Base-by-base conservation (phyloP, 2,113 vertebrate genomes). In the Aspidoscelis tigris region DNA sequence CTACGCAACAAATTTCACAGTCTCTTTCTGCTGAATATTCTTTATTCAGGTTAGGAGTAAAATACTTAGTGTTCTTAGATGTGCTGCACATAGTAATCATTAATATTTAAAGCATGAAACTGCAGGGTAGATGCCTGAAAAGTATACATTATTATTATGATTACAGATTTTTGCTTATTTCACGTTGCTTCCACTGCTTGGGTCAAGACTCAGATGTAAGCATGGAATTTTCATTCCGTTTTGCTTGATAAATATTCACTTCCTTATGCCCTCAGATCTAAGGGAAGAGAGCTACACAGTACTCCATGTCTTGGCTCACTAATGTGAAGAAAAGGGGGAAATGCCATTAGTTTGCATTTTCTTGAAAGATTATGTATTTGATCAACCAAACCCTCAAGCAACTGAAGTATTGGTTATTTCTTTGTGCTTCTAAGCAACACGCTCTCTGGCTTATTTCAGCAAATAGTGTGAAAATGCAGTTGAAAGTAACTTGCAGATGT, bases 61-160 rank as follows among this genome's bases (percentile, higher is more conserved):
- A 80, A 88, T 85, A 88, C 5, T 81, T 85, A 77, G 78, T 88
- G 81, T 68, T 78, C 89, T 82, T 65, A 21, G 86, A 3, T 83
- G 22, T 16, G 21, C 86, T 94, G 86, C 87, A 84, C 79, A 81
- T 88, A 80, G 86, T 90, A 81, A 82, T 92, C 77, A 55, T 86
- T 74, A 86, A 82, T 86, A 82, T 82, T 90, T 90, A 84, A 79
- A 26, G 22, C 26, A 78, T 78, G 75, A 79, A 79, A 66, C 41
- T 79, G 26, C 26, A 50, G 61, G 74, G 85, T 83, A 81, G 85
- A 26, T 33, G 65, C 78, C 11, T n/a, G 20, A 87, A 77, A 78
- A 39, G 33, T 87, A 26, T 83, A 86, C 79, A 72, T 68, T 53
- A 71, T 61, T 20, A 70, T 77, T 5, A 72, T 64, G 44, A 66